phyloP scores from a whole-genome alignment of 2,113 vertebrate species.

The Erinaceus europaeus region DNA sequence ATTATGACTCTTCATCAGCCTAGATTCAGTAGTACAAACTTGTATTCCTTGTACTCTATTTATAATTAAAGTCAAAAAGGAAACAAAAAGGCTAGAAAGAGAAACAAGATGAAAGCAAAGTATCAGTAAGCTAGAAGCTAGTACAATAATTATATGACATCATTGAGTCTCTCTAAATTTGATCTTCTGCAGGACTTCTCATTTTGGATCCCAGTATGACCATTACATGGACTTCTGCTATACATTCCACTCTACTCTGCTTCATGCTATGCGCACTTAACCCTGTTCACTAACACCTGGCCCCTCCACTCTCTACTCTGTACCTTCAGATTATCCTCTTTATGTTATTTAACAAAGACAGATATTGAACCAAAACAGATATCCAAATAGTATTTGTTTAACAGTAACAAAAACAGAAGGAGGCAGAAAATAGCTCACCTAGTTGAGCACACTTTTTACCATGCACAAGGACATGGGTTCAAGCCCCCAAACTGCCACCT shows the following conservation, averaged over 20 bases:
- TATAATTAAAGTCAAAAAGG: not conserved
- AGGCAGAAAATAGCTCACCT: too few relatives aligned
- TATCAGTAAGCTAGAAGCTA: too few relatives aligned
- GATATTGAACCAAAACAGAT: not conserved
- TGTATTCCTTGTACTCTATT: not conserved
- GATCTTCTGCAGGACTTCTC: not conserved
- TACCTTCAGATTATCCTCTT: not conserved
- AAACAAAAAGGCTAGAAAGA: not conserved
- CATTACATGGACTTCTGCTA: too few relatives aligned
- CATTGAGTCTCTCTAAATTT: not conserved
- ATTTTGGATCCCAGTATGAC: not conserved
- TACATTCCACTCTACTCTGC: too few relatives aligned
- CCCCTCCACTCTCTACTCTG: not conserved
- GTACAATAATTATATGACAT: not conserved
- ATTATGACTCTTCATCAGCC: too few relatives aligned
- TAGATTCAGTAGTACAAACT: not conserved
- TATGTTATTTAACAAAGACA: not conserved
- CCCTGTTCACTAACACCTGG: too few relatives aligned
- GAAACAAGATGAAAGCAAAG: not conserved
- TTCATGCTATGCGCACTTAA: too few relatives aligned
- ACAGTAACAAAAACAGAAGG: not conserved
- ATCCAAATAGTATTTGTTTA: not conserved
- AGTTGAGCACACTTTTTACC: too few relatives aligned
- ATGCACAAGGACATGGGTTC: too few relatives aligned
- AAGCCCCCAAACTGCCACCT: too few relatives aligned